Evolutionary conservation across 1,140 invertebrate genomes (phyloP).

Genomic region (Papilio glaucus): DNA sequence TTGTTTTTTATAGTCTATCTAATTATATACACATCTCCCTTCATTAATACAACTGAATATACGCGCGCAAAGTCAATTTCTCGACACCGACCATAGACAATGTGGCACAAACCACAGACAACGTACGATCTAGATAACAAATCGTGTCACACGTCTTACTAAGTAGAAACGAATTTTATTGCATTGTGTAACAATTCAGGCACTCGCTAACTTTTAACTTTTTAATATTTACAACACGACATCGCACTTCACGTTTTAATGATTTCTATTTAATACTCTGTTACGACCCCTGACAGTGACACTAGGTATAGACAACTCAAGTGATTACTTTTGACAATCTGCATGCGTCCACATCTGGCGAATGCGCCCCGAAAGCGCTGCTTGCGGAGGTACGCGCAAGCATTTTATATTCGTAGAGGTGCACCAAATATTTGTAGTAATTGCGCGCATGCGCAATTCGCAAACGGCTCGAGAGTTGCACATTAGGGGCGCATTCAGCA

Average conservation of each 20-base stretch:
- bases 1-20: conserved; percentile 15
- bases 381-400: too few species aligned
- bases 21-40: background rate
- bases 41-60: background rate
- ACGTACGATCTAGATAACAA: background rate
- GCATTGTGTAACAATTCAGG: conserved; percentile 16
- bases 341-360: too few species aligned
- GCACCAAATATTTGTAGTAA: too few species aligned
- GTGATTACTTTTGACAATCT: background rate
- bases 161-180: background rate
- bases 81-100: background rate
- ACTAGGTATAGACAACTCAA: background rate
- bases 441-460: too few species aligned
- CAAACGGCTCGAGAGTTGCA: too few species aligned
- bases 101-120: background rate
- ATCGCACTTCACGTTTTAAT: background rate
- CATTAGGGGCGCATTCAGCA: too few species aligned
- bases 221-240: background rate
- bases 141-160: background rate
- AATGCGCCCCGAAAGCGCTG: too few species aligned
- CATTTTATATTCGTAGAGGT: too few species aligned
- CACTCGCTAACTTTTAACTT: background rate
- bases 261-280: too few species aligned
- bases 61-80: background rate
- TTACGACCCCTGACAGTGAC: too few species aligned